phyloP scores from a whole-genome alignment of 2,888 invertebrate genomes.

The Drosophila barbarae region DNA sequence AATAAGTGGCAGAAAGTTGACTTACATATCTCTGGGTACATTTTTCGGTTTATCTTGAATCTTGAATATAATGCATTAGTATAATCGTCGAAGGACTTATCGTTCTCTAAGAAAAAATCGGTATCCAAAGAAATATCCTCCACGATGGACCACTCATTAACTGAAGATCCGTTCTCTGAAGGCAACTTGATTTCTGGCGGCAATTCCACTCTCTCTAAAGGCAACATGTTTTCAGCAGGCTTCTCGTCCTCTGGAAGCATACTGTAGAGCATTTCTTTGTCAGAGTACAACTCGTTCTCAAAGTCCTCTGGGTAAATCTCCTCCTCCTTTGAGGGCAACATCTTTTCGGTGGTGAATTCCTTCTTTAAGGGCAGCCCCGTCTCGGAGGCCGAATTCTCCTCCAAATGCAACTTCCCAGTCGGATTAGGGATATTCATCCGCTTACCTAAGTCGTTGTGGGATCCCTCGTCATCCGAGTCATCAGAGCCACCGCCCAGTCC shows the following conservation, averaged over 20 bases:
- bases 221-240: background rate
- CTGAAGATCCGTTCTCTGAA: background rate
- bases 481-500: constrained; percentile 38
- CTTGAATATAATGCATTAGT: background rate
- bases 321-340: background rate
- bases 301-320: background rate
- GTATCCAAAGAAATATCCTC: background rate
- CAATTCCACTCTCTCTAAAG: background rate
- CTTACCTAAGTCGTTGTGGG: constrained; percentile 55
- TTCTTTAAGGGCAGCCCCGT: background rate
- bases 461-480: constrained; percentile 34
- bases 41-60: too few relatives aligned
- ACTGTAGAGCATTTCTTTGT: background rate
- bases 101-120: background rate
- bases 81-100: background rate
- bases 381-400: background rate
- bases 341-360: background rate
- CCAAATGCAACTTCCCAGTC: background rate
- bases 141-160: background rate
- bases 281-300: background rate
- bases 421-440: background rate
- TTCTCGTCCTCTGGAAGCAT: background rate
- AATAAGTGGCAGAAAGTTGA: background rate
- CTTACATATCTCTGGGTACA: background rate
- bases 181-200: background rate